Evolutionary conservation across 2,797 vertebrate species (phyloP).

Genomic region (Benthosema pterotum): DNA sequence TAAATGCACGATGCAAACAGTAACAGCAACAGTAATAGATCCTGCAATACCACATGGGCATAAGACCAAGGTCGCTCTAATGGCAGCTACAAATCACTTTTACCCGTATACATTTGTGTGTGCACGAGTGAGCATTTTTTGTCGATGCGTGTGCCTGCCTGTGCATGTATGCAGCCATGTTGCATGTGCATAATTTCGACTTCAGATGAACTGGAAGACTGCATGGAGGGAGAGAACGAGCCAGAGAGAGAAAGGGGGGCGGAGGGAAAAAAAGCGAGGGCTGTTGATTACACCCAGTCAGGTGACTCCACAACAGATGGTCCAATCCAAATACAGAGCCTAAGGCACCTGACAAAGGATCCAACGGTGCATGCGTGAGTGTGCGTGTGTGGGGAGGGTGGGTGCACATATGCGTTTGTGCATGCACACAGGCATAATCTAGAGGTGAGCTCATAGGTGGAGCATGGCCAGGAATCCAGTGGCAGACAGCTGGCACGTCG

Average conservation of each 20-base stretch:
- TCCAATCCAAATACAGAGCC: conserved; percentile 65
- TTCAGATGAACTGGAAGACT: too few relatives aligned
- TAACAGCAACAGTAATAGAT: too few relatives aligned
- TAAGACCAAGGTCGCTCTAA: too few relatives aligned
- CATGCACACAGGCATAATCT: conserved; percentile 30
- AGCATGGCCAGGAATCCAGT: conserved; percentile 60
- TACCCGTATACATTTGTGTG: too few relatives aligned
- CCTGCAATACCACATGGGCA: too few relatives aligned
- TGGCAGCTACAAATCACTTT: too few relatives aligned
- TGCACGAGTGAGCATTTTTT: not conserved
- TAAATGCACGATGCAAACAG: too few relatives aligned
- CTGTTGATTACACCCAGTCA: conserved; percentile 69
- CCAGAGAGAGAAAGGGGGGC: not conserved
- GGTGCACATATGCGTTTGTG: conserved; percentile 25
- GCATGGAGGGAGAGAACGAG: not conserved
- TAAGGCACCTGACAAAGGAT: conserved; percentile 40
- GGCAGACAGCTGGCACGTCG: conserved; percentile 60
- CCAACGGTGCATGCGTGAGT: conserved; percentile 3
- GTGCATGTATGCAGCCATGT: not conserved
- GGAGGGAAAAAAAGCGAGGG: not conserved
- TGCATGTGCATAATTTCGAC: not conserved
- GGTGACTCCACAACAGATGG: conserved; percentile 74
- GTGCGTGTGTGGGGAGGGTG: conserved; percentile 21
- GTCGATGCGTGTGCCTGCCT: not conserved
- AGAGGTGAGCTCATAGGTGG: conserved; percentile 63